Evolutionary conservation across 35 echinoderm and acorn worm species (phyloP), one percentile per base, ranked within the genome.

Genomic region (Heliocidaris tuberculata): DNA sequence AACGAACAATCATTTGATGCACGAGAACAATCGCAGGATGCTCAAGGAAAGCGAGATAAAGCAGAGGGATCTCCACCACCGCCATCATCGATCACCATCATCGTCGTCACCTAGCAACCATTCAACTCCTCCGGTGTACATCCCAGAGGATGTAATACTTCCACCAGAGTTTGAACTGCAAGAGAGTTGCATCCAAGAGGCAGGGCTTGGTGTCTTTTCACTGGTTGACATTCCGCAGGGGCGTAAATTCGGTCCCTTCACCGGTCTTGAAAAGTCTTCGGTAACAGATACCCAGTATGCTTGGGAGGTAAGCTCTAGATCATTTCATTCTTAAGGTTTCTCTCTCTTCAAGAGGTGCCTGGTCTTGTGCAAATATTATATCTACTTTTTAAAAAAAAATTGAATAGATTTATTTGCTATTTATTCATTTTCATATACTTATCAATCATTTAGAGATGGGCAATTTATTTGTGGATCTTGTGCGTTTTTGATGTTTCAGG

Each of bases 111-210:
- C 71, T 47, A 86, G 10, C 94, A 86, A 27, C 94, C 92, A 94
- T 47, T 5, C 49, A 27, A 89, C 30, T 48, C 88, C 95, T 59
- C 94, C 94, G 21, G 97, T 96, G 12, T 97, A 97, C 95, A 96
- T 97, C 32, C 97, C 97, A 60, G 97, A 97, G 42, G 95, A 97
- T 87, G 95, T 97, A 9, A 88, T 95, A 59, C 94, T 97, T 16
- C 97, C 97, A 9, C 93, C 93, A 78, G 95, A 96, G 94, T 97
- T 97, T 95, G 95, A 96, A 56, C 94, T 97, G 85, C 95, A 95
- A 3, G 97, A 97, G 49, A 96, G 95, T 16, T 88, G 94, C 31
- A 96, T 97, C 88, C 47, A 85, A 32, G 95, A 94, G 88, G 95
- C 94, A 9, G 97, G 96, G 17, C 85, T 97, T 5, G 97, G 97